A percentile compares a stretch with the other conserved stretches of the same genome.
These are phyloP conservation scores for Apantesis nais DNA, from an alignment of 2,888 invertebrate species.

Conservation along the genomic window DNA sequence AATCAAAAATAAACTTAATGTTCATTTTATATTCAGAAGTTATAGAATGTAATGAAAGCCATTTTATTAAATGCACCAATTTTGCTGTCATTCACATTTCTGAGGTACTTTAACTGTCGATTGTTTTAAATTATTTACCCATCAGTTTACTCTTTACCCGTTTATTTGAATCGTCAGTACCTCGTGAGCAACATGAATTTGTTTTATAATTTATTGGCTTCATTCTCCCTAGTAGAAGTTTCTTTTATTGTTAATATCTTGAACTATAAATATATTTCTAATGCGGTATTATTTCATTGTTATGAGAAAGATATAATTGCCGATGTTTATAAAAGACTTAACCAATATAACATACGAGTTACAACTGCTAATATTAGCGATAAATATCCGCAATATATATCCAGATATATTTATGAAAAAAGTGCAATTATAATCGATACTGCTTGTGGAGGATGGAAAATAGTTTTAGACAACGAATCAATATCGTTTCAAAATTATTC, in stretches of 20 bases:
- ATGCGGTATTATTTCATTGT: constrained; percentile 63
- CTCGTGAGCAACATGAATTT: constrained; percentile 34
- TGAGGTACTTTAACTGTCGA: constrained; percentile 7
- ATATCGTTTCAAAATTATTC: constrained; percentile 58
- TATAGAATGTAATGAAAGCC: constrained; percentile 61
- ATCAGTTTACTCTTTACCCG: neutral
- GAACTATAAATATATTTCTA: constrained; percentile 61
- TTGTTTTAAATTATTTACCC: neutral
- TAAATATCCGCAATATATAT: constrained; percentile 25
- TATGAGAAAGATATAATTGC: constrained; percentile 41
- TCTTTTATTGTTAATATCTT: constrained; percentile 61
- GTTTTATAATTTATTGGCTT: constrained; percentile 33
- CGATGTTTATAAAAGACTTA: constrained; percentile 55
- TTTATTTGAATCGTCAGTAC: neutral
- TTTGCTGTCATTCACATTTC: constrained; percentile 55
- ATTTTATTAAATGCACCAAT: constrained; percentile 49
- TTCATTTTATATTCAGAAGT: constrained; percentile 35
- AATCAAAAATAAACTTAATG: neutral
- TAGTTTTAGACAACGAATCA: constrained; percentile 39
- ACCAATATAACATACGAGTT: constrained; percentile 49
- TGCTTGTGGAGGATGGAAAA: constrained; percentile 63
- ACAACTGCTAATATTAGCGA: constrained; percentile 35
- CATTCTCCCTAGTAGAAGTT: constrained; percentile 42
- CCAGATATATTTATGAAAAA: constrained; percentile 43
- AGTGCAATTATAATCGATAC: constrained; percentile 65